Conservation (phyloP, 1,140 invertebrate genomes). For the Choristoneura fumiferana region DNA sequence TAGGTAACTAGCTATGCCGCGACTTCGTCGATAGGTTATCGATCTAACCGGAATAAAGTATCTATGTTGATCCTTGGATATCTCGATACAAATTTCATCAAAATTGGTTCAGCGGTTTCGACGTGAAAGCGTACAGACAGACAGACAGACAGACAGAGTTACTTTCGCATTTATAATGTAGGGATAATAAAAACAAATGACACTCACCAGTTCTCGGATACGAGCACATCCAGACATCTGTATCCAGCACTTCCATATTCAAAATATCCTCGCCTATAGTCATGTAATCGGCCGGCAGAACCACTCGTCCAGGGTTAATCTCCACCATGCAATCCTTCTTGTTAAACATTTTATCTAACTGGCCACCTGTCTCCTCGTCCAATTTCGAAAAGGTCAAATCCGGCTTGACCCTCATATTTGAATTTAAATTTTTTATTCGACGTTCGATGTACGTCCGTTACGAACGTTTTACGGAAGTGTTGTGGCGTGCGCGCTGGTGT, state of each 20-base stretch:
- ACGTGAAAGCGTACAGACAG: too few species aligned
- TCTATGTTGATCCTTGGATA: too few species aligned
- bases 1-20: too few species aligned
- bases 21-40: too few species aligned
- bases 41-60: too few species aligned
- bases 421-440: slow-evolving; percentile 27
- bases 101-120: too few species aligned
- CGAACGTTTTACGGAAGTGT: slow-evolving; percentile 33
- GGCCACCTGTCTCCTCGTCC: slow-evolving; percentile 79
- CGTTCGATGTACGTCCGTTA: slow-evolving; percentile 23
- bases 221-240: slow-evolving; percentile 90
- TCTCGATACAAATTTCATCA: too few species aligned
- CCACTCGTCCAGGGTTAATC: slow-evolving; percentile 83
- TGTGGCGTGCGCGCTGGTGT: slow-evolving; percentile 44
- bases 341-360: slow-evolving; percentile 83
- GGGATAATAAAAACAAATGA: slow-evolving; percentile 1
- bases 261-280: slow-evolving; percentile 84
- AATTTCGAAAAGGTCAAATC: slow-evolving; percentile 80
- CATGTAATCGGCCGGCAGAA: slow-evolving; percentile 83
- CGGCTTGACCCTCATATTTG: slow-evolving; percentile 61
- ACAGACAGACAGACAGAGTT: too few species aligned
- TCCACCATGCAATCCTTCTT: slow-evolving; percentile 84
- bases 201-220: slow-evolving; percentile 88
- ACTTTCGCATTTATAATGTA: too few species aligned
- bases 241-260: slow-evolving; percentile 82